Evolutionary conservation across 2,113 vertebrate genomes (phyloP).

Genomic region (Thermophis baileyi): DNA sequence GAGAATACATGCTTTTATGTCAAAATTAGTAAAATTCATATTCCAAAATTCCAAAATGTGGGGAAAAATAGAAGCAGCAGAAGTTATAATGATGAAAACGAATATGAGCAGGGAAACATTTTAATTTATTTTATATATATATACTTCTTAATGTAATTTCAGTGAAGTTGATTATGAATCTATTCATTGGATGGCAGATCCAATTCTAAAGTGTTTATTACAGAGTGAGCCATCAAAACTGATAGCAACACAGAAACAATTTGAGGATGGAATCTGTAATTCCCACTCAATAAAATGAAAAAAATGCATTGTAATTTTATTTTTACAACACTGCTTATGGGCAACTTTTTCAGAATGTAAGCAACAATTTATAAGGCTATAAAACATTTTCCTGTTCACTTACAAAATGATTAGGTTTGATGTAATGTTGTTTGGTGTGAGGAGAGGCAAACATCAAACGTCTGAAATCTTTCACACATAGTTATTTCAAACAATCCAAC

Average conservation of each 20-base stretch:
- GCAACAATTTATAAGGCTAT: background rate
- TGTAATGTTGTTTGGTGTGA: background rate
- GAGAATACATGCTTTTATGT: background rate
- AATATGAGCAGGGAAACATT: background rate
- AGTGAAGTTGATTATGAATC: background rate
- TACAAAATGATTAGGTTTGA: background rate
- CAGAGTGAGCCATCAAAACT: background rate
- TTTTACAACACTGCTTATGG: background rate
- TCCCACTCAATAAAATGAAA: background rate
- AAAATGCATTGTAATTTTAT: background rate
- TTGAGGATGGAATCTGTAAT: background rate
- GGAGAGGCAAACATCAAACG: background rate
- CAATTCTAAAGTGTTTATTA: background rate
- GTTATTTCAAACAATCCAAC: background rate
- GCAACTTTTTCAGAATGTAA: background rate
- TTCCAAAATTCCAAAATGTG: background rate
- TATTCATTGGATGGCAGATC: background rate
- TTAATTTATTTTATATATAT: background rate
- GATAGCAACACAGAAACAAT: background rate
- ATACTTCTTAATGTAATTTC: rapidly evolving
- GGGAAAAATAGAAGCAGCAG: background rate
- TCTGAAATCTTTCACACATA: background rate
- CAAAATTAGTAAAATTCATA: background rate
- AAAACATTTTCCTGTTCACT: background rate
- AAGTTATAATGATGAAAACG: background rate